Conservation (phyloP, 1,140 invertebrate genomes). For the Tetragonula clypearis region DNA sequence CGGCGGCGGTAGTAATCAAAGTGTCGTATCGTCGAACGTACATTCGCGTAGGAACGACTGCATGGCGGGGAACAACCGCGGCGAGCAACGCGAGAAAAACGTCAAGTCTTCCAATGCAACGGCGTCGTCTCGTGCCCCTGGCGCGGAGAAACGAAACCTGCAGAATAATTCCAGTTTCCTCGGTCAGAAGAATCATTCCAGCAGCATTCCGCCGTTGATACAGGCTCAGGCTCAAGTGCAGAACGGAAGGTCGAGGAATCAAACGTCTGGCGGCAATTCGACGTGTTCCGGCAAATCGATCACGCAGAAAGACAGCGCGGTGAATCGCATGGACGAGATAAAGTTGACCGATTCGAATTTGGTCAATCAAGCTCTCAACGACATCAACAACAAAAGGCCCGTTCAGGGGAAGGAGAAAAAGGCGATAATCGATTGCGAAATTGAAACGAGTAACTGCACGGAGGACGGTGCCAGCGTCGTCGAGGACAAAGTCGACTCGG, state of each 20-base stretch:
- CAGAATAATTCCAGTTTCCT: constrained; percentile 71
- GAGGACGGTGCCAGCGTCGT: constrained; percentile 68
- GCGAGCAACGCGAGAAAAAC: constrained; percentile 73
- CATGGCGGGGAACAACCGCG: constrained; percentile 67
- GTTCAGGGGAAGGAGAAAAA: constrained; percentile 73
- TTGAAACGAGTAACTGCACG: constrained; percentile 81
- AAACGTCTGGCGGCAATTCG: constrained; percentile 66
- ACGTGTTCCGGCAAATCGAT: constrained; percentile 59
- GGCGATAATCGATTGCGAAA: constrained; percentile 75
- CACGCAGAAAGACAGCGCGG: constrained; percentile 77
- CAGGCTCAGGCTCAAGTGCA: constrained; percentile 71
- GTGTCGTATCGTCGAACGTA: constrained; percentile 48
- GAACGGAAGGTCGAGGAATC: constrained; percentile 74
- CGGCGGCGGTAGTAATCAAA: constrained; percentile 41
- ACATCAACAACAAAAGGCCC: constrained; percentile 81
- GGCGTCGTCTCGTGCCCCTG: constrained; percentile 74
- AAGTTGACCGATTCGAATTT: constrained; percentile 83
- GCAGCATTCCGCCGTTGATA: constrained; percentile 66
- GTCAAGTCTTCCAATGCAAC: constrained; percentile 68
- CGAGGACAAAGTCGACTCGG: constrained; percentile 83
- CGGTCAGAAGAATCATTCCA: constrained; percentile 73
- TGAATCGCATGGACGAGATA: constrained; percentile 84
- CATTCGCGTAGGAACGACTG: constrained; percentile 67
- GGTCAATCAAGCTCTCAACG: constrained; percentile 84
- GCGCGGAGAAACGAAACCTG: constrained; percentile 76